A percentile compares a stretch with the other conserved stretches of the same genome.
phyloP scores from a whole-genome alignment of 2,888 invertebrate genomes.

The Charanyca ferruginea region DNA sequence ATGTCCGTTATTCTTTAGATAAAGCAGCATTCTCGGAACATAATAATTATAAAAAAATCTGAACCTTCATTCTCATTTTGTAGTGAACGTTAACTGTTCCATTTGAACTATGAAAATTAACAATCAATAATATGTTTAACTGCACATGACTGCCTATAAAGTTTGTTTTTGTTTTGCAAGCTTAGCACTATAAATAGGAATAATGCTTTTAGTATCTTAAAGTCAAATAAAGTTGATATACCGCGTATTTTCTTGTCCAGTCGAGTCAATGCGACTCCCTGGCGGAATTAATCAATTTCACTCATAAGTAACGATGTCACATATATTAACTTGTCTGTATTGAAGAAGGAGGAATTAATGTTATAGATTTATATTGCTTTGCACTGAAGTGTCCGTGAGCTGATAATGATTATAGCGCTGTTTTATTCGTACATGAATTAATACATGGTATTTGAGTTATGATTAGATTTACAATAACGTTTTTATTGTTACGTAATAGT shows the following conservation, averaged over 20 bases:
- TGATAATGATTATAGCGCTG: conserved; percentile 13
- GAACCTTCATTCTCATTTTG: no score
- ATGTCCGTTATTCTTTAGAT: background rate
- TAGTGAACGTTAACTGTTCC: no score
- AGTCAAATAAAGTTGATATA: conserved; percentile 30
- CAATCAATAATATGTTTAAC: no score
- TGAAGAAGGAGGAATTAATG: conserved; percentile 47
- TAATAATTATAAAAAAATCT: no score
- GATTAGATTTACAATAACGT: background rate
- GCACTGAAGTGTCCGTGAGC: conserved; percentile 33
- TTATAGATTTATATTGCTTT: conserved; percentile 41
- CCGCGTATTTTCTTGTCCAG: conserved; percentile 25
- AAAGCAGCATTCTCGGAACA: background rate
- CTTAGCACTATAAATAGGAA: background rate
- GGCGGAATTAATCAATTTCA: conserved; percentile 79
- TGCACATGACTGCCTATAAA: background rate
- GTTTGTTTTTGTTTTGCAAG: background rate
- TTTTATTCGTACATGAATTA: background rate
- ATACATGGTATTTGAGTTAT: background rate
- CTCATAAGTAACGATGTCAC: conserved; percentile 72
- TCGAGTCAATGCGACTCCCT: conserved; percentile 39
- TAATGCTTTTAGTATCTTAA: background rate
- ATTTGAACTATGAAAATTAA: no score
- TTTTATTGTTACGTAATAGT: no score
- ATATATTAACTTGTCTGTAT: conserved; percentile 68